phyloP scores from a whole-genome alignment of 2,113 vertebrate species.

The Embiotoca jacksoni region DNA sequence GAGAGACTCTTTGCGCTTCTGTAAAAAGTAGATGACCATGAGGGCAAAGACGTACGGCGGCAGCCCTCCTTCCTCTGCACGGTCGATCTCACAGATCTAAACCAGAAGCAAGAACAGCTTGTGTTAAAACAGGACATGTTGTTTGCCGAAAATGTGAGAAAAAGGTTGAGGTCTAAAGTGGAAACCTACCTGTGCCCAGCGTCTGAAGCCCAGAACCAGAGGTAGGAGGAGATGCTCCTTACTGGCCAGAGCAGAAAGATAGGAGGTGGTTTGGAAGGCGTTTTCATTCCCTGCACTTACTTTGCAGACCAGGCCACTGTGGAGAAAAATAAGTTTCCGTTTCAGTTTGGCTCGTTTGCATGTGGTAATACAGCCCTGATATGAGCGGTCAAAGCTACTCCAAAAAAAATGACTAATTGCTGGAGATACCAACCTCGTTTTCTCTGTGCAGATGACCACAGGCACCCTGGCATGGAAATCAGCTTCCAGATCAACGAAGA shows the following conservation, averaged over 20 bases:
- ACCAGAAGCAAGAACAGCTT: not conserved
- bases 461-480: conserved; percentile 95
- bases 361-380: not conserved
- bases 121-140: not conserved
- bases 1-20: conserved; percentile 90
- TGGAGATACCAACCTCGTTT: conserved; percentile 85
- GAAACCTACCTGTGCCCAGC: conserved; percentile 90
- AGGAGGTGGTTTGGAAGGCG: conserved; percentile 90
- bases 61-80: conserved; percentile 92
- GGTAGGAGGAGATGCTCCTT: conserved; percentile 84
- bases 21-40: conserved; percentile 94
- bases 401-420: not conserved
- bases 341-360: not conserved
- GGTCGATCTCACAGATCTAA: conserved; percentile 91
- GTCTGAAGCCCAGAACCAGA: conserved; percentile 89
- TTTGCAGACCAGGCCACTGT: conserved; percentile 93
- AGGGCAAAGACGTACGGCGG: conserved; percentile 90
- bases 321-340: conserved; percentile 30
- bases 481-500: conserved; percentile 90
- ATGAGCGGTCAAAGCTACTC: not conserved
- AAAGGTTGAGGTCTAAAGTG: not conserved
- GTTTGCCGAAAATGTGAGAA: not conserved
- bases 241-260: conserved; percentile 86
- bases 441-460: conserved; percentile 94
- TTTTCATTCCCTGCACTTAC: conserved; percentile 96